These are phyloP conservation scores for Pantelozetes paolii DNA, from an alignment of 2,888 invertebrate genomes.

Conservation along the genomic window DNA sequence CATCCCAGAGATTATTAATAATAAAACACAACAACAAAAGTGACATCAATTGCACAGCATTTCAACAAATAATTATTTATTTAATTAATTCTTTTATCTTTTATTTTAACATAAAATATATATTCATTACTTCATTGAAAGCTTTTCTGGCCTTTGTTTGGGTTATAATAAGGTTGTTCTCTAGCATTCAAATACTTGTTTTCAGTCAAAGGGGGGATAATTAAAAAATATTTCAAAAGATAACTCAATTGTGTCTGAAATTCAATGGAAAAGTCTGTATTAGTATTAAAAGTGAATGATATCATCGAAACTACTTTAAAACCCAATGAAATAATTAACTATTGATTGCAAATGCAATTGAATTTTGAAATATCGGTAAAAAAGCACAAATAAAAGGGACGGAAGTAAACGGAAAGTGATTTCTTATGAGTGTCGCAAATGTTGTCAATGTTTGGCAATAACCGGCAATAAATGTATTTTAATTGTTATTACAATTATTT, in stretches of 20 bases:
- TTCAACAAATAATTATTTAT: background rate
- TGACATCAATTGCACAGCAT: slow-evolving; percentile 5
- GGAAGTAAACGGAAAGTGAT: slow-evolving; percentile 4
- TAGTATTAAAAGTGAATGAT: too few species aligned
- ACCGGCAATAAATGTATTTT: background rate
- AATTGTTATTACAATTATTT: background rate
- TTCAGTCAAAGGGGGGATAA: too few species aligned
- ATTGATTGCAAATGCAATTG: too few species aligned
- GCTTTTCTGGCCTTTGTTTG: background rate
- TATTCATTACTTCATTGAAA: too few species aligned
- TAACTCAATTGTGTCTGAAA: background rate
- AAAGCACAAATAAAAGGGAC: background rate
- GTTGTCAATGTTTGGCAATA: background rate
- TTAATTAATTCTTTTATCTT: slow-evolving; percentile 21
- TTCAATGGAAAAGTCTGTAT: too few species aligned
- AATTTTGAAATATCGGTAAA: background rate
- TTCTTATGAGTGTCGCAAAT: background rate
- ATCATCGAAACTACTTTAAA: too few species aligned
- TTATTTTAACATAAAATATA: background rate
- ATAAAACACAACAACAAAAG: background rate
- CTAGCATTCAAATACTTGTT: background rate
- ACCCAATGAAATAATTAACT: too few species aligned
- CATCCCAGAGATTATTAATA: background rate
- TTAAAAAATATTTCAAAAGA: background rate
- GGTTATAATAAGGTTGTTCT: slow-evolving; percentile 3